Conservation (phyloP, 2,888 invertebrate genomes). For the Terebella lapidaria region DNA sequence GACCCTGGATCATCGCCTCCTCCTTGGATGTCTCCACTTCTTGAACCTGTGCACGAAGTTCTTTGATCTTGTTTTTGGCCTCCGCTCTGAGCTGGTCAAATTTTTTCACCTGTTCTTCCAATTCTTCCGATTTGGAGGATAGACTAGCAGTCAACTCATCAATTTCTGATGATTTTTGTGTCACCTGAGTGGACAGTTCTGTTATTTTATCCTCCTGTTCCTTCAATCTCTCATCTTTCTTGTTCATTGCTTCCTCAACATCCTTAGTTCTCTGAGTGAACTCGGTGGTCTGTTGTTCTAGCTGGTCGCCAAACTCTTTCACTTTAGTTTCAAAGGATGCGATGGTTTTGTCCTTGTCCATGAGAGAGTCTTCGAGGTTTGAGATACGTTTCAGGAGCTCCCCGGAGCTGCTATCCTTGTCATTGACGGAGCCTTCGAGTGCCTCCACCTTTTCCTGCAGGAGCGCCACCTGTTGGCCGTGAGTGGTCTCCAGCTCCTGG, state of each 20-base stretch:
- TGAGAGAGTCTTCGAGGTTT: slow-evolving; percentile 10
- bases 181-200: no score
- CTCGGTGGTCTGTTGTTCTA: slow-evolving; percentile 2
- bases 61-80: slow-evolving; percentile 27
- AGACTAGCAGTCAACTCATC: no score
- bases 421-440: slow-evolving; percentile 9
- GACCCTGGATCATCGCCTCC: slow-evolving; percentile 26
- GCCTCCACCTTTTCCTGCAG: slow-evolving; percentile 12
- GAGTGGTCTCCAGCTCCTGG: not conserved
- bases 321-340: slow-evolving; percentile 10
- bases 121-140: no score
- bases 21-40: slow-evolving; percentile 13
- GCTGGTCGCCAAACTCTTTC: slow-evolving; percentile 6
- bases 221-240: slow-evolving; percentile 5
- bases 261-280: slow-evolving; percentile 2
- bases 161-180: no score
- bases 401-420: slow-evolving; percentile 7
- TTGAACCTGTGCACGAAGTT: slow-evolving; percentile 2
- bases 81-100: slow-evolving; percentile 29
- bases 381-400: slow-evolving; percentile 9
- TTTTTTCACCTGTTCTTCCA: slow-evolving; percentile 11
- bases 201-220: slow-evolving; percentile 5
- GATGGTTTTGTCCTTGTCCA: slow-evolving; percentile 10
- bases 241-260: slow-evolving; percentile 6
- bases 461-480: not conserved